phyloP scores from a whole-genome alignment of 1,140 invertebrate genomes.

The Papilio dardanus region DNA sequence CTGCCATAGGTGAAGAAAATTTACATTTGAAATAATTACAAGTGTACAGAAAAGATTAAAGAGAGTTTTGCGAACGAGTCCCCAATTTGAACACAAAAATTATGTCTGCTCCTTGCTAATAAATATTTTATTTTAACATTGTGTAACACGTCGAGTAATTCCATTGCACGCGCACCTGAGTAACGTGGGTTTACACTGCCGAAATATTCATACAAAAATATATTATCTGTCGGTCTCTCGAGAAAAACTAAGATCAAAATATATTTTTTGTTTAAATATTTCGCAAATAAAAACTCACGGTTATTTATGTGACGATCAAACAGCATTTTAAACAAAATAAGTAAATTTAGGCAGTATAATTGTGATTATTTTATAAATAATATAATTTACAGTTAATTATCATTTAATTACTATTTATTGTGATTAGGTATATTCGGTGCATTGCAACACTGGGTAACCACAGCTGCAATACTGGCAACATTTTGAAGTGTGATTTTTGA shows the following conservation, averaged over 20 bases:
- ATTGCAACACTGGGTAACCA: constrained; percentile 2
- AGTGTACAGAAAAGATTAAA: no score
- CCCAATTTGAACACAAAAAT: no score
- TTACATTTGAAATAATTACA: no score
- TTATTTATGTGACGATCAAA: constrained; percentile 13
- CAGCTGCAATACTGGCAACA: neutral
- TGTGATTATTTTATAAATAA: constrained; percentile 11
- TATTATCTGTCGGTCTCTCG: neutral
- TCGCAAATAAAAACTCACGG: neutral
- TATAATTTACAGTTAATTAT: neutral
- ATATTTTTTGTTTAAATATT: neutral
- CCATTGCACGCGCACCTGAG: neutral
- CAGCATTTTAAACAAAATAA: neutral
- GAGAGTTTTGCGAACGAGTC: no score
- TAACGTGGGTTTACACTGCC: neutral
- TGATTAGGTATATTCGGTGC: neutral
- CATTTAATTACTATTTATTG: neutral
- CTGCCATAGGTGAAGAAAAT: no score
- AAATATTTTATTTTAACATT: constrained; percentile 8
- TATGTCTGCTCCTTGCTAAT: neutral
- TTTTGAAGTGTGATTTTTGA: neutral
- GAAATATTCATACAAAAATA: neutral
- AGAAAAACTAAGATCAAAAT: neutral
- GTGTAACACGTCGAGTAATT: neutral
- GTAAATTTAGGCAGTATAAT: neutral